Base-by-base conservation (phyloP, 2,797 vertebrate genomes). In the Malacoraja senta region DNA sequence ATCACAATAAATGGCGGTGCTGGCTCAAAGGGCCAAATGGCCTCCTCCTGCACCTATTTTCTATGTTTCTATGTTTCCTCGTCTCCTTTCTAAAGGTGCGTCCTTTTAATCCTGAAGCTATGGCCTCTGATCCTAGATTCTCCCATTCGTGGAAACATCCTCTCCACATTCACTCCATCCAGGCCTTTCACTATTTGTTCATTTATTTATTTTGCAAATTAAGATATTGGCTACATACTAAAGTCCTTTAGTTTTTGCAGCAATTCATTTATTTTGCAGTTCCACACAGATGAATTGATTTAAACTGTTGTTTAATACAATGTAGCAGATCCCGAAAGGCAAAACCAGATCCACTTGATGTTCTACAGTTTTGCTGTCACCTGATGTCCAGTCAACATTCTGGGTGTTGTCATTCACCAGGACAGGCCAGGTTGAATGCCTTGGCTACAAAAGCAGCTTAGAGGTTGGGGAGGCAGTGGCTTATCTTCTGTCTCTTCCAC, bases 161-260 rank as follows among this genome's bases (percentile, higher is more conserved):
- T 53, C 44, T 53, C 44, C 44, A 6, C 44, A 53, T 53, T 53
- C 44, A 53, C 44, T 53, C 44, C 44, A 53, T 0, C 4, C 44
- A 53, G 44, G 44, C 44, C 44, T 53, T 53, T 53, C 44, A 53
- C 4, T 53, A 53, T 53, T 53, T 7, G 53, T 63, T 63, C 58
- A 17, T 15, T 86, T 86, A 86, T 86, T 86, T 86, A 86, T 86
- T 86, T 86, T 86, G 26, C 58, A 86, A 13, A 86, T 63, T 63
- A 63, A 86, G 63, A 63, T 8, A 13, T 86, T 84, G 6, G 29
- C 58, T 86, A 29, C 26, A n/a, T 86, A 61, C 58, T n/a, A 84
- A 17, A 61, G 2, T 61, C 80, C 80, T 26, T 19, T 10, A 58
- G 21, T 24, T 58, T 83, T 83, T 58, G 53, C 32, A 80, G 3